Percentiles rank a stretch among this genome's conserved stretches.
phyloP scores from a whole-genome alignment of 2,888 invertebrate genomes.

The Hetaerina titia region DNA sequence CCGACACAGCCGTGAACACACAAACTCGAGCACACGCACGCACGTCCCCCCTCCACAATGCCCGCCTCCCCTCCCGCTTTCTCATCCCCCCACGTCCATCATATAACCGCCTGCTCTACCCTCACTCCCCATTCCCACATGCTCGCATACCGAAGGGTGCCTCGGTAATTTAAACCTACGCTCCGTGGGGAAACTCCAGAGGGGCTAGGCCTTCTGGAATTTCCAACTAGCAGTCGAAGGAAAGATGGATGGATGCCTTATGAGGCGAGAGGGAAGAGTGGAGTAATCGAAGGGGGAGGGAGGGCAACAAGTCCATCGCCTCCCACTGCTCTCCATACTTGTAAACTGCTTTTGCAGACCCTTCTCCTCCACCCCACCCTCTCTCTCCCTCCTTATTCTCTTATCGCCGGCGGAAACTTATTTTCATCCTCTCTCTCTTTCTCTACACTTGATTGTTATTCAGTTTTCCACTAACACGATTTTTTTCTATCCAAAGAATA shows the following conservation, averaged over 20 bases:
- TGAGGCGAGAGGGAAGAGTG: neutral
- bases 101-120: neutral
- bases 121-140: neutral
- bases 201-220: slow-evolving; percentile 51
- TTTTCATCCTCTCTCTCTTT: no score
- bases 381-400: no score
- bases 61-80: neutral
- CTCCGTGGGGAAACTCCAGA: slow-evolving; percentile 47
- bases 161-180: slow-evolving; percentile 43
- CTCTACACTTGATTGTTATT: no score
- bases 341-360: neutral
- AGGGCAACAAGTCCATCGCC: neutral
- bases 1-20: neutral
- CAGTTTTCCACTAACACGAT: no score
- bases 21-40: neutral
- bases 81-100: neutral
- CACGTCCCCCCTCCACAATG: neutral
- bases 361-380: neutral
- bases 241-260: slow-evolving; percentile 30
- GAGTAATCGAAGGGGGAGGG: neutral
- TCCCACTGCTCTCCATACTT: neutral
- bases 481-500: no score
- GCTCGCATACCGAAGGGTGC: slow-evolving; percentile 35
- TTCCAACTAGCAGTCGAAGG: slow-evolving; percentile 37
- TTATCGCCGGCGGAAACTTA: no score